phyloP scores from a whole-genome alignment of 2,113 vertebrate species.

The Thermophis baileyi region DNA sequence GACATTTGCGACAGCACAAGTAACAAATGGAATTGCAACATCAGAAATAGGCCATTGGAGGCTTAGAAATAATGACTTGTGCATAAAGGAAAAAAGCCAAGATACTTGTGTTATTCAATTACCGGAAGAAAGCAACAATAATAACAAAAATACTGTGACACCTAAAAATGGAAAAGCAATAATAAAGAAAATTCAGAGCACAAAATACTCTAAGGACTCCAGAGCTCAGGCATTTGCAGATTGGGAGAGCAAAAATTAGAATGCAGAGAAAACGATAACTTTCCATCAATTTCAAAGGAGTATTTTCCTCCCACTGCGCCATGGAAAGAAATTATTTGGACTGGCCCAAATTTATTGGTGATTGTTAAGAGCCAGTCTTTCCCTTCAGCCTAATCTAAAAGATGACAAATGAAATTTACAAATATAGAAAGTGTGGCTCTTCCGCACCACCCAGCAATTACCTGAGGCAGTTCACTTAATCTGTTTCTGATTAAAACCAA shows the following conservation, averaged over 20 bases:
- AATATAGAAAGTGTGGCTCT: background rate
- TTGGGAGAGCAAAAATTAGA: background rate
- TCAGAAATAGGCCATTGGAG: background rate
- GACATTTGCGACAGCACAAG: background rate
- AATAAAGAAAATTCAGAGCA: background rate
- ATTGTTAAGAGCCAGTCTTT: background rate
- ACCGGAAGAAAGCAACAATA: background rate
- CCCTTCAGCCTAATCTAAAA: background rate
- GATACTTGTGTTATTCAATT: background rate
- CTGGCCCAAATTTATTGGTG: background rate
- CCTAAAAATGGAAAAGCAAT: background rate
- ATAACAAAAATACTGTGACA: background rate
- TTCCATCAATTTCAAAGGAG: background rate
- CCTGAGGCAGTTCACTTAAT: background rate
- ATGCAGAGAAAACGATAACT: background rate
- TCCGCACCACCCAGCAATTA: background rate
- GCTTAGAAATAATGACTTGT: background rate
- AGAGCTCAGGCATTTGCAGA: background rate
- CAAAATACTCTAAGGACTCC: background rate
- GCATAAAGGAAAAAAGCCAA: background rate
- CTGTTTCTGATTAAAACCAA: background rate
- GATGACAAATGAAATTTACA: background rate
- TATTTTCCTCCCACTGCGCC: background rate
- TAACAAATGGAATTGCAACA: background rate
- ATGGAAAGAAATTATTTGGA: background rate